Evolutionary conservation across 2,888 invertebrate genomes (phyloP), one percentile per base, ranked within the genome.

Genomic region (Acrobasis suavella): DNA sequence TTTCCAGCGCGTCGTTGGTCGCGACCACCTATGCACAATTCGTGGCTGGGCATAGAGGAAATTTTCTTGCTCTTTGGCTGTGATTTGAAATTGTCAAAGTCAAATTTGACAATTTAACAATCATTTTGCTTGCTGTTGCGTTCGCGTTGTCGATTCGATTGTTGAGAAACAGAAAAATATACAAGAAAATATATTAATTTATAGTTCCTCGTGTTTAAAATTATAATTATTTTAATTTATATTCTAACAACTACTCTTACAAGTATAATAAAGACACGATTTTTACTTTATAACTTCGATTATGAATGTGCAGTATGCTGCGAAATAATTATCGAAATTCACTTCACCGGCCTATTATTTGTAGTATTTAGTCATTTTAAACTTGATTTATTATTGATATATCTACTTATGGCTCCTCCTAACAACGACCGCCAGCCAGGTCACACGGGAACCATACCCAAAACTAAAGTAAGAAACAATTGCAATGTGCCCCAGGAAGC

Each of bases 401-500:
- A 32, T 46, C 16, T 79, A 78, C 74, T 78, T 84, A 91, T 92
- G 92, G 91, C 92, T 82, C 92, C 92, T 82, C 91, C 91, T 72
- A 91, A 90, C 81, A 91, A 91, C 81, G 91, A 91, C 74, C 82
- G 92, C 66, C 90, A 91, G 77, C 84, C 91, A 75, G 83, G 86
- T 76, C 91, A 91, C 75, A 95, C 95, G 74, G 95, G 95, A 72
- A 95, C 95, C 50, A 95, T 95, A 75, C 95, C 95, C 70, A 95
- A 95, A 89, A 92, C 93, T 62, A 94, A 94, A 86, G 89, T 92
- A 64, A 87, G 93, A 70, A 93, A 93, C 78, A 94, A 93, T 81
- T 94, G 94, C 85, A 91, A 92, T 87, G 92, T 93, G 32, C 93
- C 93, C 15, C 93, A 93, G 77, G 94, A 94, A 84, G 93, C 94